A percentile compares a stretch with the other conserved stretches of the same genome.
These are phyloP conservation scores for Apis dorsata DNA, from an alignment of 1,140 invertebrate species.

Conservation along the genomic window DNA sequence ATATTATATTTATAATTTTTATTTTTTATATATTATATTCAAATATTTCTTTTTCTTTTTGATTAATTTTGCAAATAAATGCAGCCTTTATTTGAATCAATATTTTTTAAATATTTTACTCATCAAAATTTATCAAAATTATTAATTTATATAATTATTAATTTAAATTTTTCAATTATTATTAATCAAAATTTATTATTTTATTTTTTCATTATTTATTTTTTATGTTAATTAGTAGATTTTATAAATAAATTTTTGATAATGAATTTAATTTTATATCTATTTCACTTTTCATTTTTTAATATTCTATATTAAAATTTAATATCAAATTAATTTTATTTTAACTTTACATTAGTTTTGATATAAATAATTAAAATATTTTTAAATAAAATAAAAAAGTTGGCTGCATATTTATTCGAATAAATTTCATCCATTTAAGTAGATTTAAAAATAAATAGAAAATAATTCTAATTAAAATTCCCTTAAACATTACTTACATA, in stretches of 20 bases:
- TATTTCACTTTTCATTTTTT: background rate
- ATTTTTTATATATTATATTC: background rate
- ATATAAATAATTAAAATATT: background rate
- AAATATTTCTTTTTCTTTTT: background rate
- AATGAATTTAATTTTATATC: background rate
- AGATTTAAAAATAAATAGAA: constrained; percentile 28
- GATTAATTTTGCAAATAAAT: background rate
- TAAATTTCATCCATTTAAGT: constrained; percentile 24
- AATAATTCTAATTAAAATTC: constrained; percentile 6
- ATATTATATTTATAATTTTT: background rate
- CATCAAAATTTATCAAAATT: background rate
- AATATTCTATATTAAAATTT: background rate
- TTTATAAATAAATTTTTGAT: background rate
- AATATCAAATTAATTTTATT: background rate
- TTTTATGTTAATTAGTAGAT: background rate
- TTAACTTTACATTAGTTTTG: background rate
- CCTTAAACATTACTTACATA: constrained; percentile 21
- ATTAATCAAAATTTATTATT: background rate
- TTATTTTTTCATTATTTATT: background rate
- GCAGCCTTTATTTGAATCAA: background rate
- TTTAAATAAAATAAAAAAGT: background rate
- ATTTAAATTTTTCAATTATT: no score
- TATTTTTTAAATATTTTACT: background rate
- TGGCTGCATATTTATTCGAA: constrained; percentile 25
- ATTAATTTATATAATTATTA: background rate